These are phyloP conservation scores for Drosophila seguyi DNA, from an alignment of 1,140 invertebrate species.

Conservation along the genomic window DNA sequence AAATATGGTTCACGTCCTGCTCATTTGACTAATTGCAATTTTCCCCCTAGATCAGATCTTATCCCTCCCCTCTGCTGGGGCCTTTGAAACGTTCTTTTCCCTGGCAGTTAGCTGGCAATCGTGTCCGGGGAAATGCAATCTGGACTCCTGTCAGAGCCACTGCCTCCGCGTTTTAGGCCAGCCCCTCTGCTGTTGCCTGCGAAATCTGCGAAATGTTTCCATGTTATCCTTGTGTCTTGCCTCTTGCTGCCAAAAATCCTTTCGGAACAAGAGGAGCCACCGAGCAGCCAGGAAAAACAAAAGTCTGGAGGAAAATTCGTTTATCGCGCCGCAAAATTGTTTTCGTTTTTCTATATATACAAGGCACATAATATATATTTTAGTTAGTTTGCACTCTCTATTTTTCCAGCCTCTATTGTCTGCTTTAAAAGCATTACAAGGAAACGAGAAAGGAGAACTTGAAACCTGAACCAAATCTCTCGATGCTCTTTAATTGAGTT, in stretches of 20 bases:
- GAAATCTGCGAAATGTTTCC: slow-evolving; percentile 46
- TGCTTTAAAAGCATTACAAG: slow-evolving; percentile 56
- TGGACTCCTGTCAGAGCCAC: slow-evolving; percentile 44
- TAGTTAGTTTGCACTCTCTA: slow-evolving; percentile 58
- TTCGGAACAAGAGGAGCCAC: slow-evolving; percentile 8
- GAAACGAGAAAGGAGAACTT: not conserved
- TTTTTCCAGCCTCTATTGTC: slow-evolving; percentile 38
- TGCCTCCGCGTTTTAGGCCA: slow-evolving; percentile 34
- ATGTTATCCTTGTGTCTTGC: slow-evolving; percentile 60
- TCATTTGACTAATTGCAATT: slow-evolving; percentile 66
- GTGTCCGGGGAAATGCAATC: slow-evolving; percentile 43
- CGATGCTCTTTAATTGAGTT: slow-evolving; percentile 2
- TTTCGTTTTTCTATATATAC: slow-evolving; percentile 64
- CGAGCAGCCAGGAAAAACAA: slow-evolving; percentile 33
- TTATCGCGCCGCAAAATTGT: slow-evolving; percentile 78
- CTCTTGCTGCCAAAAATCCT: slow-evolving; percentile 52
- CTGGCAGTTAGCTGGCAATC: slow-evolving; percentile 43
- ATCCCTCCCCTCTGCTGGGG: slow-evolving; percentile 1
- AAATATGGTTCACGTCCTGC: slow-evolving; percentile 65
- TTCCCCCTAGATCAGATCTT: slow-evolving; percentile 3
- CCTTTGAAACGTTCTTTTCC: slow-evolving; percentile 26
- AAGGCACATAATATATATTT: slow-evolving; percentile 53
- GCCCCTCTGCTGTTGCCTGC: slow-evolving; percentile 55
- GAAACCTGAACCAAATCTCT: not conserved
- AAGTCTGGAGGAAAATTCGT: slow-evolving; percentile 70